Evolutionary conservation across 2,797 vertebrate genomes (phyloP).

Genomic region (Perodicticus potto): DNA sequence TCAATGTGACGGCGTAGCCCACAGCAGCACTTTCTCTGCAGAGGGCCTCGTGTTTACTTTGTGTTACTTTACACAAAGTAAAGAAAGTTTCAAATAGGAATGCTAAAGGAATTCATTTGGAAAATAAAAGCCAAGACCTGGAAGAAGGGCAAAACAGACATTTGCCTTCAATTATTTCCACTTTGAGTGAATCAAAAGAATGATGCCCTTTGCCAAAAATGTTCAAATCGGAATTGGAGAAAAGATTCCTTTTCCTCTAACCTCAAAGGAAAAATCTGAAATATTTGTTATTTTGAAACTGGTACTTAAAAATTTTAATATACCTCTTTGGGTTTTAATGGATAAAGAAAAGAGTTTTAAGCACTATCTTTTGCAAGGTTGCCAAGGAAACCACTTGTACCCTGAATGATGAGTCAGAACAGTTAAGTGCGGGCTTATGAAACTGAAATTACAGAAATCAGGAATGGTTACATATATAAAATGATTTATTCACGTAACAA

Average conservation of each 20-base stretch:
- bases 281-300: slow-evolving; percentile 62
- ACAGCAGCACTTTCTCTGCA: not conserved
- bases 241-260: slow-evolving; percentile 18
- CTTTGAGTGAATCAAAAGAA: slow-evolving; percentile 32
- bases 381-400: slow-evolving; percentile 87
- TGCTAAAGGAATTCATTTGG: slow-evolving; percentile 50
- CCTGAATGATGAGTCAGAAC: slow-evolving; percentile 76
- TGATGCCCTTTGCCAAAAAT: not conserved
- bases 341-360: slow-evolving; percentile 77
- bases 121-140: slow-evolving; percentile 51
- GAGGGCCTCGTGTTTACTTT: not conserved
- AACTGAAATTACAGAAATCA: slow-evolving; percentile 73
- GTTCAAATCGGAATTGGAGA: not conserved
- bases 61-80: not conserved
- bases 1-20: not conserved
- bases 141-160: slow-evolving; percentile 62
- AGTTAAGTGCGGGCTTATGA: slow-evolving; percentile 76
- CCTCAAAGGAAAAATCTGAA: slow-evolving; percentile 70
- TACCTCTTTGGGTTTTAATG: slow-evolving; percentile 77
- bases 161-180: slow-evolving; percentile 64
- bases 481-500: slow-evolving; percentile 2
- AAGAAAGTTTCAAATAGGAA: not conserved
- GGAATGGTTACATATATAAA: slow-evolving; percentile 58
- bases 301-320: slow-evolving; percentile 78
- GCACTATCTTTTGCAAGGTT: slow-evolving; percentile 81